A percentile compares a stretch with the other conserved stretches of the same genome.
These are phyloP conservation scores for Drosophila carrolli DNA, from an alignment of 1,140 invertebrate species.

Conservation along the genomic window DNA sequence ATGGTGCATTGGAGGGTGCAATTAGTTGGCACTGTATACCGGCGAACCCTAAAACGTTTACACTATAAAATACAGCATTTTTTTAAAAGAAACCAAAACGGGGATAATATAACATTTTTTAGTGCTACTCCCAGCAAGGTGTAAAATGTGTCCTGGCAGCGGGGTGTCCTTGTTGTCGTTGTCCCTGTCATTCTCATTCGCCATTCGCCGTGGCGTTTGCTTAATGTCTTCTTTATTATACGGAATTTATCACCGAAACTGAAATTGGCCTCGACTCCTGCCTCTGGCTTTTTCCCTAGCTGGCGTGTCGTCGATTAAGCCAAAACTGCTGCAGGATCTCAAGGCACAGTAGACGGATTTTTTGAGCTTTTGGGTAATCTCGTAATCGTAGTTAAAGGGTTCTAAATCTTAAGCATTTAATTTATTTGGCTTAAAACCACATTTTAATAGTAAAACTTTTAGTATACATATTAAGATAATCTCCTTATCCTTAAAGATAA, in stretches of 20 bases:
- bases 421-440: no score
- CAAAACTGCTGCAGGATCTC: slow-evolving; percentile 21
- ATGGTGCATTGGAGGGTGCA: slow-evolving; percentile 26
- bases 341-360: slow-evolving; percentile 36
- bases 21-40: slow-evolving; percentile 40
- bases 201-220: slow-evolving; percentile 61
- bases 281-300: slow-evolving; percentile 14
- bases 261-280: slow-evolving; percentile 64
- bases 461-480: no score
- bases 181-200: slow-evolving; percentile 49
- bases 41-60: slow-evolving; percentile 66
- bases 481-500: no score
- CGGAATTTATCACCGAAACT: slow-evolving; percentile 79
- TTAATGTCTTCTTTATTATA: slow-evolving; percentile 83
- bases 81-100: slow-evolving; percentile 33
- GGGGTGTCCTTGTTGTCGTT: slow-evolving; percentile 66
- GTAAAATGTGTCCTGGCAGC: slow-evolving; percentile 57
- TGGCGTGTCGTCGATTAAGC: slow-evolving; percentile 26
- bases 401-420: neutral
- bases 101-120: slow-evolving; percentile 68
- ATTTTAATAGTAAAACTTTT: no score
- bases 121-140: slow-evolving; percentile 56
- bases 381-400: neutral
- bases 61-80: slow-evolving; percentile 57
- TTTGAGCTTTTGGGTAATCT: neutral